phyloP scores from a whole-genome alignment of 2,113 vertebrate genomes.

The Grammomys dolichurus region DNA sequence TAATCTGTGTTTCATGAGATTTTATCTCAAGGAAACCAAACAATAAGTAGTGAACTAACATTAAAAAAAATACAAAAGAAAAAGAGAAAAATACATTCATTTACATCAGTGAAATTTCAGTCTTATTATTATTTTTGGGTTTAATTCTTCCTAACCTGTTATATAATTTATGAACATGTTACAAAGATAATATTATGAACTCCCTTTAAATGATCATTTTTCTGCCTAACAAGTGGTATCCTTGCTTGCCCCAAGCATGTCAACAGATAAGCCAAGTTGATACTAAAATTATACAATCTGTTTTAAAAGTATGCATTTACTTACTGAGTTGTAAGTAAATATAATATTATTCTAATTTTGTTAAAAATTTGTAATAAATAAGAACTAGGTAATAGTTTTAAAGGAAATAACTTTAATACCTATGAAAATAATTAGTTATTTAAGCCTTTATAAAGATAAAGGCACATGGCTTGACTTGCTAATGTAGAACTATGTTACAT shows the following conservation, averaged over 20 bases:
- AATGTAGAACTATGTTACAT: not conserved
- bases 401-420: not conserved
- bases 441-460: not conserved
- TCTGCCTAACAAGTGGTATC: not conserved
- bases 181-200: not conserved
- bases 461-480: not conserved
- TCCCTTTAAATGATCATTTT: not conserved
- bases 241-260: not conserved
- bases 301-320: not conserved
- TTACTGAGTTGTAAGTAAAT: not conserved
- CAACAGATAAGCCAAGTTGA: not conserved
- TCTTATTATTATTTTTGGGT: not conserved
- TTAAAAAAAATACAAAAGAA: not conserved
- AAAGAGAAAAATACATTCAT: not conserved
- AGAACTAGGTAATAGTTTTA: not conserved
- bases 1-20: not conserved
- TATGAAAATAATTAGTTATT: not conserved
- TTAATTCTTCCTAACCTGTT: not conserved
- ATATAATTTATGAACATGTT: not conserved
- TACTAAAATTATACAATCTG: not conserved
- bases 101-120: not conserved
- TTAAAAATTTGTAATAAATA: not conserved
- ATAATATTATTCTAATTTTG: not conserved
- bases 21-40: not conserved
- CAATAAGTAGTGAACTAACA: not conserved